Evolutionary conservation across 2,888 invertebrate species (phyloP).

Genomic region (Labia minor): DNA sequence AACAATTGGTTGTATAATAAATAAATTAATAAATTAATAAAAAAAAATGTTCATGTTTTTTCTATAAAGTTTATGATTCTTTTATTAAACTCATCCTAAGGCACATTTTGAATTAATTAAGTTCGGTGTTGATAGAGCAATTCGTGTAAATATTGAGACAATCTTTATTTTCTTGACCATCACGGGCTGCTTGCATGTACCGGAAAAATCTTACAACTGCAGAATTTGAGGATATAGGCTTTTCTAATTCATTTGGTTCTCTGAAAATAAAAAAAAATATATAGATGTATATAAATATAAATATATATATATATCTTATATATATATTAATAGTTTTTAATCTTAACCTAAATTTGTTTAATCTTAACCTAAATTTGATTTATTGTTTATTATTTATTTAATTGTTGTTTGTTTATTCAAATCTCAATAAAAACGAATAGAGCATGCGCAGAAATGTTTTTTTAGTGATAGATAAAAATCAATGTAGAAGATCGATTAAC

Average conservation of each 20-base stretch:
- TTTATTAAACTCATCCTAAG: too few relatives aligned
- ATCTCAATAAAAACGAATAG: too few relatives aligned
- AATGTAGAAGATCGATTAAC: too few relatives aligned
- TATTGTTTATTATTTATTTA: too few relatives aligned
- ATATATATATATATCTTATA: too few relatives aligned
- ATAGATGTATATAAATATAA: too few relatives aligned
- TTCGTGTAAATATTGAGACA: slow-evolving; percentile 55
- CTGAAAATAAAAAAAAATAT: slow-evolving; percentile 43
- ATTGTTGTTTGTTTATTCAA: too few relatives aligned
- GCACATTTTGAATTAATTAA: slow-evolving; percentile 8
- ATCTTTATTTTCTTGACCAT: slow-evolving; percentile 71
- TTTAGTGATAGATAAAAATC: too few relatives aligned
- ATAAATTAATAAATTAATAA: neutral
- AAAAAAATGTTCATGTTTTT: neutral
- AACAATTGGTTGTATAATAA: neutral
- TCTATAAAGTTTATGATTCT: too few relatives aligned
- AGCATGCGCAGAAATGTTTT: too few relatives aligned
- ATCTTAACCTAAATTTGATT: too few relatives aligned
- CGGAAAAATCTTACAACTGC: slow-evolving; percentile 64
- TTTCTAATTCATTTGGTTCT: slow-evolving; percentile 61
- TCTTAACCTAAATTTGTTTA: too few relatives aligned
- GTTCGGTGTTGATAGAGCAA: slow-evolving; percentile 58
- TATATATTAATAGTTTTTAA: neutral
- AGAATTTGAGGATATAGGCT: slow-evolving; percentile 53
- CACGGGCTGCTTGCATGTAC: slow-evolving; percentile 69